These are phyloP conservation scores for Peromyscus melanophrys DNA, from an alignment of 2,797 vertebrate genomes.

Conservation along the genomic window DNA sequence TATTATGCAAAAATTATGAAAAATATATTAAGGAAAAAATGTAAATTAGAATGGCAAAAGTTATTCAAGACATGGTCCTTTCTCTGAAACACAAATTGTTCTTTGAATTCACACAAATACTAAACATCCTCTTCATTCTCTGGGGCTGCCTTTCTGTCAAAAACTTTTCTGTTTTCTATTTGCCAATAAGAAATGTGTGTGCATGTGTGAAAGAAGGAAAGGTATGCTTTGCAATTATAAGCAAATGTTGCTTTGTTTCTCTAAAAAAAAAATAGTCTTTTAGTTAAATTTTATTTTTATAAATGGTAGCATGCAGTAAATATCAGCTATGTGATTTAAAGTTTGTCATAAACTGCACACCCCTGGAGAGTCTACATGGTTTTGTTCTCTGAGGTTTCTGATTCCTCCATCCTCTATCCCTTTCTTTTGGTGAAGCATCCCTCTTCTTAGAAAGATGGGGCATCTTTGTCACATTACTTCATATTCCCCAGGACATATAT, in stretches of 20 bases:
- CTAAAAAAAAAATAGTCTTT: background rate
- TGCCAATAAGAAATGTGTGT: background rate
- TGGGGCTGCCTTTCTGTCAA: background rate
- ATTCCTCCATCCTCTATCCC: background rate
- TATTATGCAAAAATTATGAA: background rate
- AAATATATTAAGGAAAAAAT: background rate
- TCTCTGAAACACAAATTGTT: slow-evolving; percentile 11
- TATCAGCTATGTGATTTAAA: slow-evolving; percentile 43
- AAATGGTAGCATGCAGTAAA: slow-evolving; percentile 24
- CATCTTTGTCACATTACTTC: background rate
- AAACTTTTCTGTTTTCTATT: background rate
- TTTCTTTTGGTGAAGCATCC: background rate
- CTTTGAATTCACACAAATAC: background rate
- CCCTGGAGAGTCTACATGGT: slow-evolving; percentile 10
- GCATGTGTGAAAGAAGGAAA: background rate
- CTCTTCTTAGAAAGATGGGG: background rate
- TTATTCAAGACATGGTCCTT: background rate
- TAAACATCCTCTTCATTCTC: background rate
- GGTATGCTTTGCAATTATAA: background rate
- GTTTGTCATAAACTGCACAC: slow-evolving; percentile 40
- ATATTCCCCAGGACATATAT: background rate
- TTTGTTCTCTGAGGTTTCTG: slow-evolving; percentile 36
- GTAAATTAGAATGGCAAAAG: background rate
- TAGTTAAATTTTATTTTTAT: slow-evolving; percentile 6
- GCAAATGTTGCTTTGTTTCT: background rate